Base-by-base conservation (phyloP, 2,113 vertebrate genomes). In the Seriola quinqueradiata region DNA sequence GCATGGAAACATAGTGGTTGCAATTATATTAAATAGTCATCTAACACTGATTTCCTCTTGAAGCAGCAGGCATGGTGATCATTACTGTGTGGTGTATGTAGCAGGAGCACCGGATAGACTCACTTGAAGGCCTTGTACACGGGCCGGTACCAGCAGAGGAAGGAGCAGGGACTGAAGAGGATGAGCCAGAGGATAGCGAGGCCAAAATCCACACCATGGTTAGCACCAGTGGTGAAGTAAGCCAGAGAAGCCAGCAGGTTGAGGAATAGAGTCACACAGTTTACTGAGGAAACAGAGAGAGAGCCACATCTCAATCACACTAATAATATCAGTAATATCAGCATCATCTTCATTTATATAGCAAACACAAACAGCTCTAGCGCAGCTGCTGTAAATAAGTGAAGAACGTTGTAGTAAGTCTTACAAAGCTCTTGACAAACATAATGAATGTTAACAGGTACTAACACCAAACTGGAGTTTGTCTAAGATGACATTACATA, bases 41-140 rank as follows among this genome's bases (percentile, higher is more conserved):
- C 4, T n/a, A 40, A 40, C 36, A n/a, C 32, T 36, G 32, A 60
- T 19, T 6, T 59, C 21, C 42, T 68, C 16, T 7, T n/a, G 19
- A 38, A 13, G 32, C 19, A 48, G 5, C 42, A 3, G 9, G 13
- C 28, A 60, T 9, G 59, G 32, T 11, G 14, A 25, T 6, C 48
- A 7, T 50, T 8, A 19, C 16, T 50, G 17, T 1, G 17, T 52
- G 2, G 17, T 52, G 19, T 14, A 46, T 67, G 14, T 19, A 68
- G 34, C 25, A 52, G 17, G 8, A 3, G 13, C 9, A 10, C 28
- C 4, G 12, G 42, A 34, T 1, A 16, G 32, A 94, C 96, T 96
- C 87, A 97, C 98, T 93, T 97, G 93, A 99, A 99, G 86, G 98
- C 98, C 93, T 99, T 99, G 93, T 99, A 99, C 90, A 99, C 92